Evolutionary conservation across 1,140 invertebrate genomes (phyloP).

Genomic region (Drosophila virilis): DNA sequence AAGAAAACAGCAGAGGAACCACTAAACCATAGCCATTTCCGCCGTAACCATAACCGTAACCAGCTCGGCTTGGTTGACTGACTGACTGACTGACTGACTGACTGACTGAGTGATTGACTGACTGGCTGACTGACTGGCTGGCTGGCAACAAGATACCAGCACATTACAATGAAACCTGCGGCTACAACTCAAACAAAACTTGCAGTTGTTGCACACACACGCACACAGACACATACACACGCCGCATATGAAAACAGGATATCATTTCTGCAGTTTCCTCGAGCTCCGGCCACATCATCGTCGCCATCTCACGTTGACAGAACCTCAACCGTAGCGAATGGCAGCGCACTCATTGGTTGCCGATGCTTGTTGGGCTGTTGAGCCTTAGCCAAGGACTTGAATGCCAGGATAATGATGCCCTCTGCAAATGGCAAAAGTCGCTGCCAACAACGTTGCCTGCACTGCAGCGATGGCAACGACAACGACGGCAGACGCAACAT

Average conservation of each 20-base stretch:
- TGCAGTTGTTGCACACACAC: conserved; percentile 56
- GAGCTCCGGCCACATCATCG: conserved; percentile 8
- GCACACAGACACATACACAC: conserved; percentile 30
- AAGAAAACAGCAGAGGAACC: conserved; percentile 76
- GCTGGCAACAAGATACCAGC: conserved; percentile 64
- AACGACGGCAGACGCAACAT: neutral
- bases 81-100: conserved; percentile 9
- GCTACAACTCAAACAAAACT: conserved; percentile 70
- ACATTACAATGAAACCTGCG: conserved; percentile 79
- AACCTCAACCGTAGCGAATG: neutral
- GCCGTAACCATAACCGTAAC: conserved; percentile 41
- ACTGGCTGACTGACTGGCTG: conserved; percentile 10
- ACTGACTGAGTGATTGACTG: conserved; percentile 7
- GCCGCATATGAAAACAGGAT: conserved; percentile 56
- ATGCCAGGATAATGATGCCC: conserved; percentile 60
- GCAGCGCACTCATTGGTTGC: neutral
- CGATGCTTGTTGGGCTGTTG: neutral
- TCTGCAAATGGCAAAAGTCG: conserved; percentile 28
- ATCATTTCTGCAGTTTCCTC: conserved; percentile 42
- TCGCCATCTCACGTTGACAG: conserved; percentile 20
- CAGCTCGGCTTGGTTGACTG: conserved; percentile 18
- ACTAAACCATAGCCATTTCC: conserved; percentile 66
- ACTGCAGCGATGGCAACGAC: neutral
- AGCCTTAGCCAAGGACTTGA: conserved; percentile 32
- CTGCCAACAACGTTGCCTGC: conserved; percentile 16